phyloP scores from a whole-genome alignment of 2,888 invertebrate genomes.

The Tortrix viridana region DNA sequence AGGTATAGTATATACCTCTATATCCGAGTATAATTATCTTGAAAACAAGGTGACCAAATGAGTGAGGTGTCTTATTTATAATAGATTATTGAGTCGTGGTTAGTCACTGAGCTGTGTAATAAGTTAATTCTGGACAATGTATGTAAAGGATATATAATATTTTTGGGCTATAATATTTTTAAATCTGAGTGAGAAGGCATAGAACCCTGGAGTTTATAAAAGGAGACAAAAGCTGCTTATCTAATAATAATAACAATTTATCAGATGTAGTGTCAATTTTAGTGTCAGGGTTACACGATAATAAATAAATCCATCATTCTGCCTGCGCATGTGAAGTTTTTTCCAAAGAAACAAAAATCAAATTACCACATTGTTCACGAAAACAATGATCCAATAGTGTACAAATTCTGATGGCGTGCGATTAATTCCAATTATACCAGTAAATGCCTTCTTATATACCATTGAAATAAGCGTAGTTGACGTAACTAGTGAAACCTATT shows the following conservation, averaged over 20 bases:
- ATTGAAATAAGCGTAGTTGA: slow-evolving; percentile 17
- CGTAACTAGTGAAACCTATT: slow-evolving; percentile 26
- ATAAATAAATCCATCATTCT: background rate
- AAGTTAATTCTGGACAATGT: background rate
- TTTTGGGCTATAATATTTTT: background rate
- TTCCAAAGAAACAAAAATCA: slow-evolving; percentile 1
- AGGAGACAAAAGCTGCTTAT: background rate
- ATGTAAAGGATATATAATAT: background rate
- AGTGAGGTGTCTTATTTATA: too few relatives aligned
- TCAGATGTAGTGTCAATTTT: background rate
- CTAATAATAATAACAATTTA: background rate
- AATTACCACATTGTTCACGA: slow-evolving; percentile 26
- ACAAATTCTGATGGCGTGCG: slow-evolving; percentile 1
- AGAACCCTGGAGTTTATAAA: too few relatives aligned
- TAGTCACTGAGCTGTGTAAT: slow-evolving; percentile 1
- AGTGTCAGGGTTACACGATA: slow-evolving; percentile 5
- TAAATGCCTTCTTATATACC: too few relatives aligned
- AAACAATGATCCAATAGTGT: slow-evolving; percentile 21
- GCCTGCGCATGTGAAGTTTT: background rate
- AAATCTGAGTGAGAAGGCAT: background rate
- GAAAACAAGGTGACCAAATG: slow-evolving; percentile 1
- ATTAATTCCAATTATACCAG: slow-evolving; percentile 5
- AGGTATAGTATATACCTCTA: too few relatives aligned
- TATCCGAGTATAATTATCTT: too few relatives aligned
- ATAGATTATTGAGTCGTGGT: slow-evolving; percentile 1